Percentiles rank a stretch among this genome's conserved stretches.
phyloP scores from a whole-genome alignment of 1,140 invertebrate genomes.

The Globodera ellingtonae region DNA sequence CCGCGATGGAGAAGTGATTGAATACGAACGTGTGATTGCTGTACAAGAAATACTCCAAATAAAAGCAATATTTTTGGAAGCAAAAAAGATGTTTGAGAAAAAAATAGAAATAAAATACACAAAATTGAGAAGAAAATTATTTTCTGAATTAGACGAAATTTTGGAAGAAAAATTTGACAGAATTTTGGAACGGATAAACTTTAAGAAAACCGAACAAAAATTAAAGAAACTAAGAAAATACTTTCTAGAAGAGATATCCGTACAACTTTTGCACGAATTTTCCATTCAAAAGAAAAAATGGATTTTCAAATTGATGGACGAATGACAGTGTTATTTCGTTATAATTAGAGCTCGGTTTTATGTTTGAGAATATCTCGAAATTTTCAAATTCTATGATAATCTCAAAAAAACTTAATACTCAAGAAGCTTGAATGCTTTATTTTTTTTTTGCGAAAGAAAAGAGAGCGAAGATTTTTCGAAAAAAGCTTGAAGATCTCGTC shows the following conservation, averaged over 20 bases:
- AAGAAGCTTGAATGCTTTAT: no score
- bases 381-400: no score
- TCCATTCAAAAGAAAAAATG: not conserved
- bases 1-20: not conserved
- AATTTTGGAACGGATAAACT: not conserved
- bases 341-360: not conserved
- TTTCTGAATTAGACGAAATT: not conserved
- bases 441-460: no score
- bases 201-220: not conserved
- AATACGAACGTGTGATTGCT: not conserved
- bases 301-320: not conserved
- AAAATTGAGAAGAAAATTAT: not conserved
- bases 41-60: not conserved
- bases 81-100: not conserved
- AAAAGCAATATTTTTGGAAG: not conserved
- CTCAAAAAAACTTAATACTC: no score
- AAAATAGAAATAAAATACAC: not conserved
- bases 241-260: not conserved
- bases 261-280: not conserved
- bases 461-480: no score
- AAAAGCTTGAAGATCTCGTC: no score
- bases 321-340: not conserved
- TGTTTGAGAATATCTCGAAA: no score
- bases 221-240: not conserved
- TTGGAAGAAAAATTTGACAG: not conserved